Conservation (phyloP, 2,888 invertebrate species). For the Fragum sueziense region DNA sequence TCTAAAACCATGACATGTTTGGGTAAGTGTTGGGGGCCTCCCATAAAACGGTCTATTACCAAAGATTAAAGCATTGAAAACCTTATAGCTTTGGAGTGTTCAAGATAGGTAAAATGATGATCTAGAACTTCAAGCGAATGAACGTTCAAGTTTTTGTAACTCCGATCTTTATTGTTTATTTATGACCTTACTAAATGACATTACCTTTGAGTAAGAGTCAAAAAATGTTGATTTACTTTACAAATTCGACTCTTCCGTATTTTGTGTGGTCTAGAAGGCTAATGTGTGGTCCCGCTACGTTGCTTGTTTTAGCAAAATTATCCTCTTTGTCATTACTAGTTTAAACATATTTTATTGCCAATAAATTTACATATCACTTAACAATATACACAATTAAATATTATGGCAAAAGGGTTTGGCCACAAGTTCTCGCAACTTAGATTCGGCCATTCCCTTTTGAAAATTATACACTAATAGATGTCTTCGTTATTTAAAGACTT, state of each 20-base stretch:
- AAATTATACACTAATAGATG: no score
- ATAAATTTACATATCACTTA: no score
- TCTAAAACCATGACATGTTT: not conserved
- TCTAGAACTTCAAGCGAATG: conserved; percentile 14
- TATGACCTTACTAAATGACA: conserved; percentile 48
- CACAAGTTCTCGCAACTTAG: no score
- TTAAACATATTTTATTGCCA: no score
- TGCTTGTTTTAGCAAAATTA: no score
- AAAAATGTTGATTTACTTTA: conserved; percentile 24
- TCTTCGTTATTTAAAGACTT: no score
- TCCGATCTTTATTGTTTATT: conserved; percentile 57
- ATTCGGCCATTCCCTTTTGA: no score
- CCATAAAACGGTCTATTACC: conserved; percentile 13
- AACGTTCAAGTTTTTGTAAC: conserved; percentile 41
- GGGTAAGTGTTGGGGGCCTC: not conserved
- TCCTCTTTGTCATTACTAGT: no score
- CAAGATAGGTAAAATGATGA: not conserved
- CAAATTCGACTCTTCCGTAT: not conserved
- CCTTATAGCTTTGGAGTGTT: not conserved
- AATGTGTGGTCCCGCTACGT: conserved; percentile 15
- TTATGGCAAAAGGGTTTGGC: no score
- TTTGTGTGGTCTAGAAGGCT: conserved; percentile 8
- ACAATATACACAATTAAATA: no score
- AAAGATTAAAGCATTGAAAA: conserved; percentile 4
- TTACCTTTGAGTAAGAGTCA: conserved; percentile 43